phyloP scores from a whole-genome alignment of 2,797 vertebrate species.

The Acanthopagrus latus region DNA sequence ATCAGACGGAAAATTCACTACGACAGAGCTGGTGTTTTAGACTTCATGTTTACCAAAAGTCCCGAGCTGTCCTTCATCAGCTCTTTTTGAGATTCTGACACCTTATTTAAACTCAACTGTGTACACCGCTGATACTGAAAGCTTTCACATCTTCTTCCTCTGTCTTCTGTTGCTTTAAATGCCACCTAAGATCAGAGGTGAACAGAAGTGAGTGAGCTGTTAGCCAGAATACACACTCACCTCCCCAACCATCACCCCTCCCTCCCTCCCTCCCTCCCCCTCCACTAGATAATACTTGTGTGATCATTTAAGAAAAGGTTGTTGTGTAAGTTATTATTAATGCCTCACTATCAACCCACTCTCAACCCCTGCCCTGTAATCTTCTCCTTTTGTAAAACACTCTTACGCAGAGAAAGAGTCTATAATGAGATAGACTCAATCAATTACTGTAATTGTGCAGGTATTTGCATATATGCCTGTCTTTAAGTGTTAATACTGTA shows the following conservation, averaged over 20 bases:
- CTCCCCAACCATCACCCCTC: not conserved
- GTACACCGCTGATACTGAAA: not conserved
- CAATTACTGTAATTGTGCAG: not conserved
- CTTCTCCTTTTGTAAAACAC: conserved; percentile 12
- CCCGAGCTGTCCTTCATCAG: conserved; percentile 13
- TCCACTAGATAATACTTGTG: conserved; percentile 12
- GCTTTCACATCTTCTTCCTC: not conserved
- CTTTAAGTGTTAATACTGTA: not conserved
- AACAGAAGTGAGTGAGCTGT: not conserved
- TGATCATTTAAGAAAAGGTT: conserved; percentile 8
- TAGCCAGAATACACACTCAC: not conserved
- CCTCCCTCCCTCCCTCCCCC: not conserved
- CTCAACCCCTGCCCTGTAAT: conserved; percentile 33
- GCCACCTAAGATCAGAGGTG: not conserved
- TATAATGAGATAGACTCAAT: not conserved
- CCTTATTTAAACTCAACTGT: not conserved
- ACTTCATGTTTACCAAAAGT: conserved; percentile 19
- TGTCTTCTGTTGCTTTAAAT: conserved; percentile 8
- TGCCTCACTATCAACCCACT: conserved; percentile 15
- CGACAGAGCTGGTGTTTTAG: conserved; percentile 21
- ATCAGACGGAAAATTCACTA: conserved; percentile 26
- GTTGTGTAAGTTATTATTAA: conserved; percentile 41
- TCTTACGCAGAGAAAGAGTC: not conserved
- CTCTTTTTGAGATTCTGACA: conserved; percentile 3
- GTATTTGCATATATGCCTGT: not conserved